Evolutionary conservation across 2,888 invertebrate species (phyloP), one percentile per base, ranked within the genome.

Genomic region (Dorcus parallelipipedus): DNA sequence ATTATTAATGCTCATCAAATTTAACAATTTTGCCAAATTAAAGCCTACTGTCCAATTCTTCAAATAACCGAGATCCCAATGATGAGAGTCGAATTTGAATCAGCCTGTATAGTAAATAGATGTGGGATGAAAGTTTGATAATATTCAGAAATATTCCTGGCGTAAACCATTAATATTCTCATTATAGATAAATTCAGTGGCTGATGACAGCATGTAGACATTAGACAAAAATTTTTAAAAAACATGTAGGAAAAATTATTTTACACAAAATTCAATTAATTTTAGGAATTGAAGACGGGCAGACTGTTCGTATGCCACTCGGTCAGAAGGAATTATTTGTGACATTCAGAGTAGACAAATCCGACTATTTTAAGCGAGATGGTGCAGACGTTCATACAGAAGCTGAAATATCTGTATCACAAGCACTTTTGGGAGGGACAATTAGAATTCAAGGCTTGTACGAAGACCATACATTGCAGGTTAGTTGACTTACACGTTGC

Each of bases 321-420:
- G 97, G 96, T 9, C 87, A 83, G 68, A 91, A 91, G 73, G 97
- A 98, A 78, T 79, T 98, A 10, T 98, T 97, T 75, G 86, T 98
- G 65, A 97, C 95, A 45, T 96, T 97, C 80, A 89, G 89, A 69
- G 95, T 97, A 42, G 91, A 92, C 58, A 88, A 87, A 65, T 97
- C 96, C 14, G 86, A 85, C 63, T 93, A 94, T 75, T 99, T 98
- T 80, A 84, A 85, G 58, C 83, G 99, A 49, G 97, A 98, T 64
- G 97, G 97, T 0, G 84, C 95, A 3, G 98, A 99, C 76, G 88
- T 99, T 0, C 95, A 99, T 74, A 95, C 96, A n/a, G 95, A 97
- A 69, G 93, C 93, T 0, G 84, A 86, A 69, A 87, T 98, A 62
- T 95, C 94, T 0, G 75, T 99, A 7, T 82, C 95, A 1, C 98